Base-by-base conservation (phyloP, 1,140 invertebrate species). In the Drosophila paulistorum region DNA sequence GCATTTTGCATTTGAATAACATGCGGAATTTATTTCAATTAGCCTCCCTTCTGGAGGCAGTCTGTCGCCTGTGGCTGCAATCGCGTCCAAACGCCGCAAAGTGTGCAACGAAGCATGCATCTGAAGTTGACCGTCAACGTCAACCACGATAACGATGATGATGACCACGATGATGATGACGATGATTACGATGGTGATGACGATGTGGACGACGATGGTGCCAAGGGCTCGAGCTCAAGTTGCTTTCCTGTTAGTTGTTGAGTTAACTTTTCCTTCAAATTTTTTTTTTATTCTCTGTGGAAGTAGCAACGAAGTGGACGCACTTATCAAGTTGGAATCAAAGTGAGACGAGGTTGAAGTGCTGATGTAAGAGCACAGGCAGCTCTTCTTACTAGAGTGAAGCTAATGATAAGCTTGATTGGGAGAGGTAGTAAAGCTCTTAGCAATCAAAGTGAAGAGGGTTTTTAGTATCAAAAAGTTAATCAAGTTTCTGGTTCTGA, bases 11-110 rank as follows among this genome's bases (percentile, higher is more conserved):
- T 75, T 76, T 68, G 68, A 54, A 79, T 79, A 76, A 79, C 73
- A 79, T 62, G 76, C 58, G 68, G 48, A 79, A 79, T 79, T 76
- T 68, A 79, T 79, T 79, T 79, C 73, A 79, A 79, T 79, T 76
- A 79, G 75, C 65, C 48, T 59, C 45, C 37, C 67, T 41, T 23
- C 45, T 55, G 39, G 11, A 42, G 39, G 57, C 14, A 59, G 33
- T 59, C 57, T 26, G 14, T 20, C 33, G n/a, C 57, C 33, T 39
- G 17, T 11, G 33, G 30, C 57, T 59, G 57, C 57, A 62, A 42
- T 65, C 30, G 10, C 14, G 54, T 23, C 57, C 41, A 39, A 57
- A 23, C n/a, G 39, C 69, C 35, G 65, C 64, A 39, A 75, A 75
- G 66, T 74, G 71, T 70, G 71, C 74, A 74, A 57, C 71, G 74